Evolutionary conservation across 2,888 invertebrate species (phyloP).

Genomic region (Branchipolynoe longqiensis): DNA sequence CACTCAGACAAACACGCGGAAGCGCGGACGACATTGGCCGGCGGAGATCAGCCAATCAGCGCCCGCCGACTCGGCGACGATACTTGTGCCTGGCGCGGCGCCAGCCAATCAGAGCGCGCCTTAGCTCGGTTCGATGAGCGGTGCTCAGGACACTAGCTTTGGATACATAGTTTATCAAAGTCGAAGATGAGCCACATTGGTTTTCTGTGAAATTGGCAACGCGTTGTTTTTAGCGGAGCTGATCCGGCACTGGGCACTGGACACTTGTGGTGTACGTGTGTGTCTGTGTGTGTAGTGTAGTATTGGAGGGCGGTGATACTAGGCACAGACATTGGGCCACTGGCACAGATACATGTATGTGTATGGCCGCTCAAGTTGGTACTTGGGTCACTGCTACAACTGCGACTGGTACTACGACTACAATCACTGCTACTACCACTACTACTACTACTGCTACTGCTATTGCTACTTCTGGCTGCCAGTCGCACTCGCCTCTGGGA

Average conservation of each 20-base stretch:
- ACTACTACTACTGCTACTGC: too few relatives aligned
- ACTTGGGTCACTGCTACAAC: too few relatives aligned
- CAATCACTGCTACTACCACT: too few relatives aligned
- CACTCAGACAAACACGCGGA: constrained; percentile 41
- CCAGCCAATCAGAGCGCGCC: constrained; percentile 34
- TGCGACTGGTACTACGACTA: too few relatives aligned
- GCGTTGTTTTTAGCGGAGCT: constrained; percentile 2
- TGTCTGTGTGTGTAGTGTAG: background rate
- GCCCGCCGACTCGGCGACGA: constrained; percentile 19
- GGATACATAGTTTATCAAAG: constrained; percentile 55
- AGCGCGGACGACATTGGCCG: constrained; percentile 42
- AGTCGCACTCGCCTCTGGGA: too few relatives aligned
- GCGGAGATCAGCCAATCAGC: constrained; percentile 29
- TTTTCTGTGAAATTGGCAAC: constrained; percentile 53
- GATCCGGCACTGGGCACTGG: background rate
- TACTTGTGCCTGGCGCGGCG: background rate
- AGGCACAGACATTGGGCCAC: too few relatives aligned
- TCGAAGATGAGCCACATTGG: constrained; percentile 51
- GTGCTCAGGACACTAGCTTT: constrained; percentile 20
- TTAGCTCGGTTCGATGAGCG: constrained; percentile 24
- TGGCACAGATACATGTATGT: too few relatives aligned
- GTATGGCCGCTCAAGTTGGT: too few relatives aligned
- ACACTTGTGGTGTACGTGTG: background rate
- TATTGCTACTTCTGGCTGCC: too few relatives aligned
- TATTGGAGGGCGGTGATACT: background rate